These are phyloP conservation scores for Okamejei kenojei DNA, from an alignment of 2,797 vertebrate species.

Conservation along the genomic window DNA sequence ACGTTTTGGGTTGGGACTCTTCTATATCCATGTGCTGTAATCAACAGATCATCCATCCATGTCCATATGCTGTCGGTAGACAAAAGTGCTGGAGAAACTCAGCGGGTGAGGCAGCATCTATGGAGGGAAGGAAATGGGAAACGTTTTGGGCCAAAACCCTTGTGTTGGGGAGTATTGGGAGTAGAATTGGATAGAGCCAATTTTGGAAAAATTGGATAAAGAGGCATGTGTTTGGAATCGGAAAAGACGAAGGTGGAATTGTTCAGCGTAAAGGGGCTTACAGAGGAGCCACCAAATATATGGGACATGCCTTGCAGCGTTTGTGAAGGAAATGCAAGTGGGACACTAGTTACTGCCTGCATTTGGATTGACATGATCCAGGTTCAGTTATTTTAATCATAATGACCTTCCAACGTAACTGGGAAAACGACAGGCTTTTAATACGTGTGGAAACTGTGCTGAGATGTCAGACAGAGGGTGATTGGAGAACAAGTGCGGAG, in stretches of 20 bases:
- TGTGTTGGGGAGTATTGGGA: not conserved
- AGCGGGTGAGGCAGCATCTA: too few species aligned
- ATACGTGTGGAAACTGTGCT: not conserved
- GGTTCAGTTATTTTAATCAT: not conserved
- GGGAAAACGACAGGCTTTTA: not conserved
- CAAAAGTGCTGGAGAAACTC: too few species aligned
- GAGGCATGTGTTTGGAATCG: not conserved
- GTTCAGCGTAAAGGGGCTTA: not conserved
- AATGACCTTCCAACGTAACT: not conserved
- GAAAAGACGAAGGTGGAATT: not conserved
- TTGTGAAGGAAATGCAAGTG: not conserved
- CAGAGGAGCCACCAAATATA: not conserved
- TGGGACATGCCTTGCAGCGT: not conserved
- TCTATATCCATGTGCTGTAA: too few species aligned
- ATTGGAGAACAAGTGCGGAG: not conserved
- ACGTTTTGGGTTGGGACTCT: too few species aligned
- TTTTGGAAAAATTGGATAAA: not conserved
- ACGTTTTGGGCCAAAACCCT: too few species aligned
- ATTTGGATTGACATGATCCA: not conserved
- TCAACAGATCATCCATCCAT: too few species aligned
- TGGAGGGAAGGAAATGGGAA: too few species aligned
- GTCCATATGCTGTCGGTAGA: too few species aligned
- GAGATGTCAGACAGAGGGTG: not conserved
- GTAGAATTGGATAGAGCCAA: not conserved
- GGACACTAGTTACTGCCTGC: not conserved